Percentiles rank a stretch among this genome's conserved stretches.
Evolutionary conservation across 2,888 invertebrate genomes (phyloP).

Genomic region (Lathronympha strigana): DNA sequence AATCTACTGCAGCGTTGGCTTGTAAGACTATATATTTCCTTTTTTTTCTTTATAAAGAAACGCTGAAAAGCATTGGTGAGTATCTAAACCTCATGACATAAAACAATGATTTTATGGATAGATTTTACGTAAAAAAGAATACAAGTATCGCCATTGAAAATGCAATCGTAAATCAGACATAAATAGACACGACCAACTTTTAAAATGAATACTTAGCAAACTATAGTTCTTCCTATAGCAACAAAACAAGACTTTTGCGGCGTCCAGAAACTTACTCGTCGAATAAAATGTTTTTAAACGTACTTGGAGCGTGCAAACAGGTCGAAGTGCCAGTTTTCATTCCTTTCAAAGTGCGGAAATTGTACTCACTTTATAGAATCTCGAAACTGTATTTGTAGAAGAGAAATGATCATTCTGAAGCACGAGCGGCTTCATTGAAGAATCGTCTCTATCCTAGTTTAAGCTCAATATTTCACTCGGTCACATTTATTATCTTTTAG

Average conservation of each 20-base stretch:
- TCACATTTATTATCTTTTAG: conserved; percentile 19
- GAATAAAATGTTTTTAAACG: conserved; percentile 35
- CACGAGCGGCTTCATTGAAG: conserved; percentile 32
- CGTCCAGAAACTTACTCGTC: conserved; percentile 17
- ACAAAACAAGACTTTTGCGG: conserved; percentile 21
- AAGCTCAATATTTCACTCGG: conserved; percentile 29
- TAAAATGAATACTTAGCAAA: not conserved
- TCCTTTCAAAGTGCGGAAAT: conserved; percentile 41
- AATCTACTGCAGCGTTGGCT: no score
- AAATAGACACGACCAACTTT: not conserved
- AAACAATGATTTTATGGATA: no score
- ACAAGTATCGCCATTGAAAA: no score
- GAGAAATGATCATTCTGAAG: conserved; percentile 40
- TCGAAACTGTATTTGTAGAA: conserved; percentile 35
- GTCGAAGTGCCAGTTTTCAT: conserved; percentile 37
- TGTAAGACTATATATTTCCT: no score
- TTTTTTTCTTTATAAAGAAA: no score
- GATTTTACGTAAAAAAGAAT: no score
- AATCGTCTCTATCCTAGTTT: conserved; percentile 29
- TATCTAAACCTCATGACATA: no score
- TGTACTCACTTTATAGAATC: conserved; percentile 38
- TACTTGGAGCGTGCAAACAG: conserved; percentile 35
- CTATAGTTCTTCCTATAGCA: not conserved
- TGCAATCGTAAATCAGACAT: no score
- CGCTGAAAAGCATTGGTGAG: no score